phyloP scores from a whole-genome alignment of 2,888 invertebrate species.

The Drosophila neotestacea region DNA sequence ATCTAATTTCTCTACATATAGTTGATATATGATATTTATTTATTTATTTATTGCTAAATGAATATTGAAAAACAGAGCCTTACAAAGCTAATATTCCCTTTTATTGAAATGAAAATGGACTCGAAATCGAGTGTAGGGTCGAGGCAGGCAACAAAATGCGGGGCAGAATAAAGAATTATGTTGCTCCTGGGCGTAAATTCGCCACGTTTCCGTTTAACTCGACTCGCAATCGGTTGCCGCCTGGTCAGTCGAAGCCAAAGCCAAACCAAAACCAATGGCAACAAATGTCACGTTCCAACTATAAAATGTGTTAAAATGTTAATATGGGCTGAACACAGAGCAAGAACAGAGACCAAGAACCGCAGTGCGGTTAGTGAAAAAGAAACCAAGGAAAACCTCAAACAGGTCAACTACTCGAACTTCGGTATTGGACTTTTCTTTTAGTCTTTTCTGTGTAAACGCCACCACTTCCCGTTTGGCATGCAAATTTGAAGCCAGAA shows the following conservation, averaged over 20 bases:
- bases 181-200: slow-evolving; percentile 2
- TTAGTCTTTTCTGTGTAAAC: neutral
- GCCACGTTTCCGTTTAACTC: slow-evolving; percentile 19
- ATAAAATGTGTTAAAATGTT: slow-evolving; percentile 73
- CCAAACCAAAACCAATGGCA: slow-evolving; percentile 31
- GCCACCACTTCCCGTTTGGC: slow-evolving; percentile 9
- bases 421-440: slow-evolving; percentile 17
- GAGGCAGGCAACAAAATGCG: slow-evolving; percentile 20
- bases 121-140: slow-evolving; percentile 9
- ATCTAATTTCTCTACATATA: no score
- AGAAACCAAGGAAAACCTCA: slow-evolving; percentile 29
- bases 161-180: slow-evolving; percentile 26
- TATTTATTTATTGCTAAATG: no score
- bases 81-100: neutral
- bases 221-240: slow-evolving; percentile 10
- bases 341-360: slow-evolving; percentile 7
- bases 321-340: slow-evolving; percentile 39
- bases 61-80: no score
- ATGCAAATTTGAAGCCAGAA: slow-evolving; percentile 58
- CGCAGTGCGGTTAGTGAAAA: slow-evolving; percentile 4
- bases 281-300: slow-evolving; percentile 68
- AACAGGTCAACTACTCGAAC: slow-evolving; percentile 35
- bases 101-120: neutral
- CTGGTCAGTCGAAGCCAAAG: neutral
- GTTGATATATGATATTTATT: no score